phyloP scores from a whole-genome alignment of 1,140 invertebrate genomes.

The Hypsibius dujardini region DNA sequence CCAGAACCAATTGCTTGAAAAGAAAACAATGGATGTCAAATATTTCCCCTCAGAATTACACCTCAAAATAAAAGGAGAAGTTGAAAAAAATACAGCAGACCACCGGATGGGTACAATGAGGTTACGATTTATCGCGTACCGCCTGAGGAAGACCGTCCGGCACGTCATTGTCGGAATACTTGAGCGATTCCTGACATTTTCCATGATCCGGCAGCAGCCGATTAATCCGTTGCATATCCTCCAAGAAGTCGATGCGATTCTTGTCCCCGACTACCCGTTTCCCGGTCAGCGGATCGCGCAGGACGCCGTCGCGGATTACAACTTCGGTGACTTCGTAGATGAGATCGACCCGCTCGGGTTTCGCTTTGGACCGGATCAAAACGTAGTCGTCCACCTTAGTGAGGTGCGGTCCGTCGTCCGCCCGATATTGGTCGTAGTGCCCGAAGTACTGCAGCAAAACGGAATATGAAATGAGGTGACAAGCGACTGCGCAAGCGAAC shows the following conservation, averaged over 20 bases:
- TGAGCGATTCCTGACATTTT: not conserved
- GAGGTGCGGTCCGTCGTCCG: constrained; percentile 10
- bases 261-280: not conserved
- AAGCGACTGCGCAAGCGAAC: too few relatives aligned
- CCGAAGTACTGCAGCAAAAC: constrained; percentile 3
- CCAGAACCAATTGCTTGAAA: too few relatives aligned
- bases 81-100: too few relatives aligned
- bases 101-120: too few relatives aligned
- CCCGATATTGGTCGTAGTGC: not conserved
- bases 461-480: too few relatives aligned
- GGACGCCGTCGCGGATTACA: not conserved
- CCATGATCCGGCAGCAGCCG: not conserved
- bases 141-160: not conserved
- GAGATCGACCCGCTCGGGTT: not conserved
- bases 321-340: constrained; percentile 11
- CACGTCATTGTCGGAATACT: constrained; percentile 5
- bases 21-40: too few relatives aligned
- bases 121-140: not conserved
- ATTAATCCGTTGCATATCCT: not conserved
- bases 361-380: not conserved
- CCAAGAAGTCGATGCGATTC: not conserved
- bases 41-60: too few relatives aligned
- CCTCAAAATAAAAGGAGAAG: too few relatives aligned
- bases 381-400: constrained; percentile 9
- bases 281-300: not conserved